Evolutionary conservation across 2,888 invertebrate species (phyloP), one percentile per base, ranked within the genome.

Genomic region (Mycalesis mineus): DNA sequence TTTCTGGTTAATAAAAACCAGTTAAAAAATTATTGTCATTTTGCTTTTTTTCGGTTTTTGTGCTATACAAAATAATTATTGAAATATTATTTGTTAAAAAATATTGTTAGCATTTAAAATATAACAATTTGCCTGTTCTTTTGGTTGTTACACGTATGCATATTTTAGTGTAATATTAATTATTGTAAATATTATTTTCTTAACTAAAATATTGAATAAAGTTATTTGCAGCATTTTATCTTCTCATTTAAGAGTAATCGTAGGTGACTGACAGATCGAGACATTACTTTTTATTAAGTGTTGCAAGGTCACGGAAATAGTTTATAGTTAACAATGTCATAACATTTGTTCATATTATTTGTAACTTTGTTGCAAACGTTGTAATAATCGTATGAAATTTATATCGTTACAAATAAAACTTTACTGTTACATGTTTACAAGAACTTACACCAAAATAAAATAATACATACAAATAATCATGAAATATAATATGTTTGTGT

Each of bases 221-320:
- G 11, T 8, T 22, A 36, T n/a, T 4, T 22, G 55, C 55, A 39
- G 17, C 52, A 58, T 58, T 50, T 58, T 56, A 58, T 33, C 7
- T 52, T 47, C 31, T 33, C 39, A 28, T 13, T 29, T 29, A 28
- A n/a, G 14, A 22, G 22, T 22, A 29, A 37, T 33, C n/a, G 13
- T 44, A 36, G 5, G 2, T 42, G 13, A 39, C 31, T 41, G 54
- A 59, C 42, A 54, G 54, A 37, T 22, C 17, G 40, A 57, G 49
- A 48, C 50, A 55, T 50, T 55, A 57, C 63, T 61, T 66, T 66
- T 71, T 68, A 64, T 58, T 67, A 68, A 65, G 60, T 66, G 65
- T 49, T 57, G 62, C 77, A 77, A 78, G 77, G 77, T 77, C 77
- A 68, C 40, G 41, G 40, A 39, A 28, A 57, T 53, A 53, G 44